These are phyloP conservation scores for Austrolebias charrua DNA, from an alignment of 2,797 vertebrate genomes.

Conservation along the genomic window DNA sequence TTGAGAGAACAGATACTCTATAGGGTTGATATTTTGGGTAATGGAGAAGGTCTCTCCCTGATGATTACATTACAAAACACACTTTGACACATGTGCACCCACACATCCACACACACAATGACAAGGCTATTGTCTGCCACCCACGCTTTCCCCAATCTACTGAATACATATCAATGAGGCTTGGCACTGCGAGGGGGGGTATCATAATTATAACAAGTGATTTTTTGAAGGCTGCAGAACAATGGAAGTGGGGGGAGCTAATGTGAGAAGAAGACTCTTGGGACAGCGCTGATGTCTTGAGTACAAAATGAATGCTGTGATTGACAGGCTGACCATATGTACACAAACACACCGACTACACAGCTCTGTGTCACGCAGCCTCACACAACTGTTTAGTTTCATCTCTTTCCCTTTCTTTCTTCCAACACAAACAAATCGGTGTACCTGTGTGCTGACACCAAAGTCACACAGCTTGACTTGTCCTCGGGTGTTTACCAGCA, in stretches of 20 bases:
- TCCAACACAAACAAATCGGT: slow-evolving; percentile 52
- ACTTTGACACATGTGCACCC: slow-evolving; percentile 47
- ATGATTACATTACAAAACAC: slow-evolving; percentile 90
- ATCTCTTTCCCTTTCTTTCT: slow-evolving; percentile 1
- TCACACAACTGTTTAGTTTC: slow-evolving; percentile 15
- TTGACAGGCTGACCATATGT: slow-evolving; percentile 73
- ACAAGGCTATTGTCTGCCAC: slow-evolving; percentile 64
- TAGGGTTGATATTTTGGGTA: slow-evolving; percentile 70
- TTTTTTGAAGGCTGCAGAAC: slow-evolving; percentile 63
- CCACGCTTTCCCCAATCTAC: slow-evolving; percentile 56
- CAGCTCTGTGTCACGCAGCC: slow-evolving; percentile 10
- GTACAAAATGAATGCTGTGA: slow-evolving; percentile 63
- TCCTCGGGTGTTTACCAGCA: slow-evolving; percentile 96
- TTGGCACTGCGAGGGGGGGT: slow-evolving; percentile 25
- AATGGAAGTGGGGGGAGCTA: slow-evolving; percentile 55
- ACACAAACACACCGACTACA: slow-evolving; percentile 1
- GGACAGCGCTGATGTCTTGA: slow-evolving; percentile 58
- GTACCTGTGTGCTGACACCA: slow-evolving; percentile 96
- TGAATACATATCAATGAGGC: slow-evolving; percentile 77
- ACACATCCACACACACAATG: slow-evolving; percentile 38
- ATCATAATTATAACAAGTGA: slow-evolving; percentile 72
- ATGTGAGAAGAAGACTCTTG: slow-evolving; percentile 63
- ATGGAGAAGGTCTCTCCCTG: slow-evolving; percentile 79
- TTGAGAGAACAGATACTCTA: slow-evolving; percentile 44
- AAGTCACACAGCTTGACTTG: slow-evolving; percentile 99